Base-by-base conservation (phyloP, 2,113 vertebrate species). In the Vulpes lagopus region DNA sequence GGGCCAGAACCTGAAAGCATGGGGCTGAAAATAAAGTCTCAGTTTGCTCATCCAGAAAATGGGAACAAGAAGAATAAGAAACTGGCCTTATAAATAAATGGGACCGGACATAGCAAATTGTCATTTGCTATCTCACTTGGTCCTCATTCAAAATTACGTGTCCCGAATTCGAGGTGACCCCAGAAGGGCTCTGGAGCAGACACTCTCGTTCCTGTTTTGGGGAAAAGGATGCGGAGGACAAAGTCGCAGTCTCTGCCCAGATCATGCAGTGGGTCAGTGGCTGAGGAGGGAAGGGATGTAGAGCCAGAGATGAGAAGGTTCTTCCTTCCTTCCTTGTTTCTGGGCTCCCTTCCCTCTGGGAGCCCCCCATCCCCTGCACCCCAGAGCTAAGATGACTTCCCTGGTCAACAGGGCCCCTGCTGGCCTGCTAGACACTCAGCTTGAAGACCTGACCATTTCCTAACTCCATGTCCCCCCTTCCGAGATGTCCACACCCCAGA, bases 31-130 rank as follows among this genome's bases (percentile, higher is more conserved):
- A 73, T 25, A 10, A 83, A 38, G n/a, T 32, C 64, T 96, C 76
- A 3, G 51, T 95, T 96, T 96, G 55, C 60, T 79, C 80, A 81
- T 81, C n/a, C 12, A 38, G 76, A 87, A 92, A 91, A 91, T 27
- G 60, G 38, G 55, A 53, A 53, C 49, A 30, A 30, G 59, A 74
- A 89, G 76, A 65, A 51, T 25, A 62, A 43, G n/a, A 74, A 96
- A 74, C 62, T 38, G 59, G 35, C 27, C 20, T 53, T 49, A 30
- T 25, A 12, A 15, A 3, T 60, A 59, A 69, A 30, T 9, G 20
- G 84, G 30, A 76, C 12, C 19, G 19, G 22, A 73, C 49, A 64
- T 38, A 81, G 20, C 59, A 49, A 57, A 59, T 57, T n/a, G 16
- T 43, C 16, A 32, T 91, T 53, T n/a, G n/a, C n/a, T 62, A 15